phyloP scores from a whole-genome alignment of 2,797 vertebrate species.

The Parauchenoglanis ngamensis region DNA sequence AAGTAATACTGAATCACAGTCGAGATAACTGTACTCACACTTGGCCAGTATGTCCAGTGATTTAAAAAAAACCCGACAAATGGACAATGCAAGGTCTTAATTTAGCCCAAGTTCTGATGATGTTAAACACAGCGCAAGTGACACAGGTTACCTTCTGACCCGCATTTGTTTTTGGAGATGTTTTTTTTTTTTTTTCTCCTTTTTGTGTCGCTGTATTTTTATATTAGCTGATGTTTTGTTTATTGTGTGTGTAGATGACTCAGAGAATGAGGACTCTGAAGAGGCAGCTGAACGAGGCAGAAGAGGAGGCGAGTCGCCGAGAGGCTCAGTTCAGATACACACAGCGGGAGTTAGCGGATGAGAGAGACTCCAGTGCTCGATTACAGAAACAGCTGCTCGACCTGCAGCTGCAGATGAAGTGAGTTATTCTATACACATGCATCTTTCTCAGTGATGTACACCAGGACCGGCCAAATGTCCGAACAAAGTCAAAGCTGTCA shows the following conservation, averaged over 20 bases:
- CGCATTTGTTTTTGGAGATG: background rate
- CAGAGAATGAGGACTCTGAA: constrained; percentile 78
- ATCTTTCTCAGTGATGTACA: background rate
- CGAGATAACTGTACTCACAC: background rate
- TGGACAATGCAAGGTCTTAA: background rate
- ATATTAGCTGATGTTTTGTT: background rate
- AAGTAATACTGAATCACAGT: background rate
- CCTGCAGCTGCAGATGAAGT: constrained; percentile 75
- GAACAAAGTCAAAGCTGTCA: background rate
- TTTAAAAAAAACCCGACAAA: too few relatives aligned
- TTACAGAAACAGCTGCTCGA: constrained; percentile 76
- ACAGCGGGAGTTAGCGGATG: constrained; percentile 77
- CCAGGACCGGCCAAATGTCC: background rate
- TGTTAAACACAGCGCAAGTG: background rate
- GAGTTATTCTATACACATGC: background rate
- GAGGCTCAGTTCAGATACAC: constrained; percentile 71
- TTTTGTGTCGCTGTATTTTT: background rate
- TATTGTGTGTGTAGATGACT: constrained; percentile 67
- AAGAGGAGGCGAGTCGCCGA: constrained; percentile 74
- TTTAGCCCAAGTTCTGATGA: background rate
- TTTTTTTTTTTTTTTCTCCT: too few relatives aligned
- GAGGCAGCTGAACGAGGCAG: constrained; percentile 77
- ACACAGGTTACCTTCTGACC: background rate
- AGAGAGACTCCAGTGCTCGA: constrained; percentile 70
- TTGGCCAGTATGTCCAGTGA: background rate